Conservation (phyloP, 2,888 invertebrate species). For the Tortrix viridana region DNA sequence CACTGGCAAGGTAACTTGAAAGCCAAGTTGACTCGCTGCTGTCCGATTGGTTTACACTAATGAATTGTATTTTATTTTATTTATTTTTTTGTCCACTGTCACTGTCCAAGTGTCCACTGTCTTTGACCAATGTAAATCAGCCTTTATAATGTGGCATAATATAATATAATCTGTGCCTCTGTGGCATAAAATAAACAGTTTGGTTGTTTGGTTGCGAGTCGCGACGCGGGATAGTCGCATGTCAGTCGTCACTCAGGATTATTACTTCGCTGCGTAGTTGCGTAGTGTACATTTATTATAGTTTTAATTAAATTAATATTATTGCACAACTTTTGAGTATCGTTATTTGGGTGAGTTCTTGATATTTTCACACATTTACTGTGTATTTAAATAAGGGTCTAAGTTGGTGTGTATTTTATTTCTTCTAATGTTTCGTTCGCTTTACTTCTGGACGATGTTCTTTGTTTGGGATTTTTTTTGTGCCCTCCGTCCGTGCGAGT, state of each 20-base stretch:
- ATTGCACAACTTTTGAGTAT: background rate
- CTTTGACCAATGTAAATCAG: no score
- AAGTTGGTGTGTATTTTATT: background rate
- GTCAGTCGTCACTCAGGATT: background rate
- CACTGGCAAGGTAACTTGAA: no score
- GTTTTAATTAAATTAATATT: constrained; percentile 23
- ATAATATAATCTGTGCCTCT: background rate
- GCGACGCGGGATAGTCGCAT: background rate
- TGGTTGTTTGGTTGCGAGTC: no score
- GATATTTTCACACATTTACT: background rate
- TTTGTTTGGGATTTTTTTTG: constrained; percentile 34
- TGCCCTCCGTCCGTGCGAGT: constrained; percentile 8
- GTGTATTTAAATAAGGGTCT: background rate
- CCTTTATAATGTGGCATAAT: no score
- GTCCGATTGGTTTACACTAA: no score
- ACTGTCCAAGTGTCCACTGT: no score
- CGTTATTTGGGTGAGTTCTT: constrained; percentile 10
- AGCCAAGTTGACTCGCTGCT: no score
- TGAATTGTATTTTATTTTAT: no score
- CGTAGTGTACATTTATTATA: background rate
- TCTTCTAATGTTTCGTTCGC: background rate
- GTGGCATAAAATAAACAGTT: constrained; percentile 33
- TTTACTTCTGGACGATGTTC: constrained; percentile 12
- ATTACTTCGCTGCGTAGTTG: no score
- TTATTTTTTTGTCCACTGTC: no score